These are phyloP conservation scores for Nibea albiflora DNA, from an alignment of 2,113 vertebrate species.

Conservation along the genomic window DNA sequence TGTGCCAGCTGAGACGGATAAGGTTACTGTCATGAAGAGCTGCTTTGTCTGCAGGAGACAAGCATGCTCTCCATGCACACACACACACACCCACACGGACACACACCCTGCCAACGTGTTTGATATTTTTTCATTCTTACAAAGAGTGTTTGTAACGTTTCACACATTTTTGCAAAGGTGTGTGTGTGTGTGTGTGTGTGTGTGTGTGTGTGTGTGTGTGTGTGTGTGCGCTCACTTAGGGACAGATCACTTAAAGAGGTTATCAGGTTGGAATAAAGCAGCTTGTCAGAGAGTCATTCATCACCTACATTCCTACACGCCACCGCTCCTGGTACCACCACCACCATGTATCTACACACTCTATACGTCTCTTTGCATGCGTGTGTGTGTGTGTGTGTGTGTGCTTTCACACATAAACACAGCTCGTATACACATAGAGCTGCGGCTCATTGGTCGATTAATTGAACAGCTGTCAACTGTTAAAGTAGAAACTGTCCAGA, in stretches of 20 bases:
- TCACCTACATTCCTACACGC: slow-evolving; percentile 77
- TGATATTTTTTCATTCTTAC: not conserved
- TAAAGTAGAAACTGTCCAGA: no score
- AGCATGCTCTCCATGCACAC: slow-evolving; percentile 29
- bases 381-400: slow-evolving; percentile 8
- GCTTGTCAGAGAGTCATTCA: slow-evolving; percentile 73
- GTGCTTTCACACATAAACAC: not conserved
- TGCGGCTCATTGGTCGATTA: no score
- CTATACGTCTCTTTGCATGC: not conserved
- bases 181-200: slow-evolving; percentile 21
- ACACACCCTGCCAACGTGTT: not conserved
- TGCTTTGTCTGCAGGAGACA: slow-evolving; percentile 65
- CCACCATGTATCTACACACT: slow-evolving; percentile 22
- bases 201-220: slow-evolving; percentile 25
- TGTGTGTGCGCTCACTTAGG: slow-evolving; percentile 9
- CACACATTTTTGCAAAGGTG: not conserved
- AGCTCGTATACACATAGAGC: not conserved
- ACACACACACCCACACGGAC: slow-evolving; percentile 15
- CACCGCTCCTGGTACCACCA: slow-evolving; percentile 77
- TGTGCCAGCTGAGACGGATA: slow-evolving; percentile 74
- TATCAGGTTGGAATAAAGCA: slow-evolving; percentile 71
- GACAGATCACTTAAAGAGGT: slow-evolving; percentile 62
- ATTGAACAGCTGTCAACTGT: no score
- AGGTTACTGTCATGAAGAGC: slow-evolving; percentile 73
- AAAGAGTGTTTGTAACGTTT: not conserved